Conservation (phyloP, 2,888 invertebrate species). For the Platerodrilus igneus region DNA sequence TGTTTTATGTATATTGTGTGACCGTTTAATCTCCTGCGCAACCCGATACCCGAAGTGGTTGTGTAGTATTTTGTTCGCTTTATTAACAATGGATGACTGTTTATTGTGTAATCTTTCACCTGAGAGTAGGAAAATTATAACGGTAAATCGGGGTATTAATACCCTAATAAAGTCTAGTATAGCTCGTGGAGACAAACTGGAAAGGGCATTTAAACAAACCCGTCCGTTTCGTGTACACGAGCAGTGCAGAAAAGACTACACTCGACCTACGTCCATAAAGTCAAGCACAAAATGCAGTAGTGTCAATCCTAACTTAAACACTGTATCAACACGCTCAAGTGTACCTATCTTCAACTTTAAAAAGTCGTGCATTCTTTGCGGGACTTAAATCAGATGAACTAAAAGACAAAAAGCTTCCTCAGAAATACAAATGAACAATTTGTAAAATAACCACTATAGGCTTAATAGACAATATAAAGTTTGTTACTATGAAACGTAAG, state of each 20-base stretch:
- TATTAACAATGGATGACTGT: slow-evolving; percentile 6
- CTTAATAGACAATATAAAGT: slow-evolving; percentile 3
- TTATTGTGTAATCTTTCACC: slow-evolving; percentile 3
- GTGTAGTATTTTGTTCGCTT: too few relatives aligned
- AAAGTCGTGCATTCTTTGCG: slow-evolving; percentile 6
- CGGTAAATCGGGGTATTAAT: slow-evolving; percentile 2
- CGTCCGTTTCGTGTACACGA: slow-evolving; percentile 5
- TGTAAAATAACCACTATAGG: slow-evolving; percentile 2
- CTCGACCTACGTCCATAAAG: slow-evolving; percentile 4
- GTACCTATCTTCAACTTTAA: slow-evolving; percentile 2
- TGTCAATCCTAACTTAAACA: slow-evolving; percentile 2
- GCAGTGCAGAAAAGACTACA: slow-evolving; percentile 5
- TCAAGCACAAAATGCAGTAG: slow-evolving; percentile 6
- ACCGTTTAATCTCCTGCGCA: too few relatives aligned
- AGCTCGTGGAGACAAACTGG: slow-evolving; percentile 6
- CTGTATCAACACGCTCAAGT: slow-evolving; percentile 5
- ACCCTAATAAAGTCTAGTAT: slow-evolving; percentile 5
- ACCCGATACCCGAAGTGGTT: too few relatives aligned
- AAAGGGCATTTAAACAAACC: slow-evolving; percentile 4
- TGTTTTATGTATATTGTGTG: too few relatives aligned
- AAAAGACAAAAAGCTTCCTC: slow-evolving; percentile 3
- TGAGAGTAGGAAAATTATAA: slow-evolving; percentile 5
- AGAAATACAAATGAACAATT: slow-evolving; percentile 4
- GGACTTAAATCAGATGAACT: slow-evolving; percentile 1
- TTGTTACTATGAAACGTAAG: slow-evolving; percentile 1